Conservation (phyloP, 2,888 invertebrate genomes). For the Eulithis prunata region DNA sequence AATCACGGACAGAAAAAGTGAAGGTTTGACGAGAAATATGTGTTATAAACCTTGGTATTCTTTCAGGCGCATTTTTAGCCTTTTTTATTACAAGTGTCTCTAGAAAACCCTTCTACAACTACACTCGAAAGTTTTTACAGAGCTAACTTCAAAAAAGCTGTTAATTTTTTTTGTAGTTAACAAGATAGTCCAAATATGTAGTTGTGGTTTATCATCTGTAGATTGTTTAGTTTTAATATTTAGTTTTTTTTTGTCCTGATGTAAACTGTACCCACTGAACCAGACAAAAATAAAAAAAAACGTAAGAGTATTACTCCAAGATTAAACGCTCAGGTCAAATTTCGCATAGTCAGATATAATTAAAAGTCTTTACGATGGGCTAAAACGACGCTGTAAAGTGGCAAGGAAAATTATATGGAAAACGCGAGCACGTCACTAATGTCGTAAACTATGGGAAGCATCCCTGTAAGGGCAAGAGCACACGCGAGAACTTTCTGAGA, state of each 20-base stretch:
- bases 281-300: constrained; percentile 6
- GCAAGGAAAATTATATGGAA: constrained; percentile 67
- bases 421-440: constrained; percentile 59
- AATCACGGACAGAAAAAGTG: too few relatives aligned
- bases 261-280: not conserved
- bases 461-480: constrained; percentile 39
- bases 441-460: constrained; percentile 60
- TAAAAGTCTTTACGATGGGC: constrained; percentile 75
- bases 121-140: too few relatives aligned
- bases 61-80: too few relatives aligned
- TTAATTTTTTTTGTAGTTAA: too few relatives aligned
- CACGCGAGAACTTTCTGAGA: not conserved
- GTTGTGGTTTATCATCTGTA: not conserved
- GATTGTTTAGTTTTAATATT: not conserved
- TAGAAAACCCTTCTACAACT: too few relatives aligned
- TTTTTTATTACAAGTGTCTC: too few relatives aligned
- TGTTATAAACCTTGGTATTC: too few relatives aligned
- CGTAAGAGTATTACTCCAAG: constrained; percentile 19
- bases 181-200: too few relatives aligned
- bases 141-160: too few relatives aligned
- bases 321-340: constrained; percentile 55
- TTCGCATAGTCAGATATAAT: constrained; percentile 72
- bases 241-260: not conserved
- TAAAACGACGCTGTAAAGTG: constrained; percentile 76
- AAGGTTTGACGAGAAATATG: too few relatives aligned